Percentiles rank a stretch among this genome's conserved stretches.
These are phyloP conservation scores for Fragum whitleyi DNA, from an alignment of 2,888 invertebrate species.

Conservation along the genomic window DNA sequence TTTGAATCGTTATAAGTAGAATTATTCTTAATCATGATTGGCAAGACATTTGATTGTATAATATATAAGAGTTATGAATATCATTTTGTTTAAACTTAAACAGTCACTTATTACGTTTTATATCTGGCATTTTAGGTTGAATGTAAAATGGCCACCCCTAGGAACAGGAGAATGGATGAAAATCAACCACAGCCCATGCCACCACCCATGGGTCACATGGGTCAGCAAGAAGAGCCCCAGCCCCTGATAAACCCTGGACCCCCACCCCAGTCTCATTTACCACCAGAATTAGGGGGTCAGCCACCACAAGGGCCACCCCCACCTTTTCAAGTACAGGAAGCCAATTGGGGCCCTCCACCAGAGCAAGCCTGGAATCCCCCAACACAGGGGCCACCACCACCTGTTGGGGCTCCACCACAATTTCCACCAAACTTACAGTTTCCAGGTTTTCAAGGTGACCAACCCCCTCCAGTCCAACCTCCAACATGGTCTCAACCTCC, in stretches of 20 bases:
- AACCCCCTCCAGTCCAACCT: slow-evolving; percentile 35
- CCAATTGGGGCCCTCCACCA: slow-evolving; percentile 44
- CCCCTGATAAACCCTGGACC: slow-evolving; percentile 3
- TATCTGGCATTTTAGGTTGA: slow-evolving; percentile 66
- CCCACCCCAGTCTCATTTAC: slow-evolving; percentile 18
- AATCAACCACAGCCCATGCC: background rate
- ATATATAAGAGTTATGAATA: too few relatives aligned
- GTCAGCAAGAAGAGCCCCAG: slow-evolving; percentile 34
- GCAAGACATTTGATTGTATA: too few relatives aligned
- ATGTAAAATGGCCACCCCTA: slow-evolving; percentile 72
- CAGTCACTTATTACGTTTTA: too few relatives aligned
- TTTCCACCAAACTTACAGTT: slow-evolving; percentile 42
- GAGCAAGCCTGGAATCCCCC: slow-evolving; percentile 27
- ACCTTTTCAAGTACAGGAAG: slow-evolving; percentile 28
- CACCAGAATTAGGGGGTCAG: slow-evolving; percentile 32
- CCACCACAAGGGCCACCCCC: slow-evolving; percentile 33
- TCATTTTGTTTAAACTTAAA: too few relatives aligned
- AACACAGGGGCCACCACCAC: slow-evolving; percentile 39
- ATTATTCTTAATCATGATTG: too few relatives aligned
- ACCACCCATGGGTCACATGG: slow-evolving; percentile 17
- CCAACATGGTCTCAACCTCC: slow-evolving; percentile 52
- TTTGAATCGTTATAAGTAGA: too few relatives aligned
- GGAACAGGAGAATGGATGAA: slow-evolving; percentile 47
- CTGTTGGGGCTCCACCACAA: slow-evolving; percentile 36
- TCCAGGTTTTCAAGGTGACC: slow-evolving; percentile 40